Conservation (phyloP, 2,113 vertebrate species). For the Anhinga rufa region DNA sequence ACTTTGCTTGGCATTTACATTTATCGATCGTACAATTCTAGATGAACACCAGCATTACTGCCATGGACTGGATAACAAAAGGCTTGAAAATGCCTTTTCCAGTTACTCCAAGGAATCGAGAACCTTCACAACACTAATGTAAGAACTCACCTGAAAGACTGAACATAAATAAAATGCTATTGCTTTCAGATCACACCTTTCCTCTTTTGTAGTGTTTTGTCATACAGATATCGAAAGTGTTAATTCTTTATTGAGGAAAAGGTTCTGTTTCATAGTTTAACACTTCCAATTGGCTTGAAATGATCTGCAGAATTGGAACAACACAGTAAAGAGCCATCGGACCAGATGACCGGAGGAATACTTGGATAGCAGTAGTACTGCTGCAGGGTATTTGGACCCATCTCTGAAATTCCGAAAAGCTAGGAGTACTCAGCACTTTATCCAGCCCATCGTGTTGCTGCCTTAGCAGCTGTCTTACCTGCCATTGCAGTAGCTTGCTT, state of each 20-base stretch:
- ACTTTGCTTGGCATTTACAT: constrained; percentile 69
- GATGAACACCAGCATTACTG: constrained; percentile 61
- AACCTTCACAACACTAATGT: constrained; percentile 61
- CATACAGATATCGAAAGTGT: background rate
- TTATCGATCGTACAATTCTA: constrained; percentile 62
- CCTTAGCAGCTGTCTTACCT: background rate
- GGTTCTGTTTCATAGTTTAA: background rate
- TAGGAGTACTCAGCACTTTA: background rate
- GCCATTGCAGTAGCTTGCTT: background rate
- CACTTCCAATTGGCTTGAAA: background rate
- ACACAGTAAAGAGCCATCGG: too few species aligned
- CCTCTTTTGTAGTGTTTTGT: background rate
- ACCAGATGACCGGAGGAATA: background rate
- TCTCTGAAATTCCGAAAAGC: background rate
- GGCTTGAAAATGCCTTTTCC: constrained; percentile 67
- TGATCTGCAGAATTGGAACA: background rate
- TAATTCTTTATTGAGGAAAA: background rate
- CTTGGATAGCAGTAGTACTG: background rate
- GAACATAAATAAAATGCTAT: background rate
- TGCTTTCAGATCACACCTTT: background rate
- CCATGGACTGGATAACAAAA: constrained; percentile 51
- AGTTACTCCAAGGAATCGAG: constrained; percentile 53
- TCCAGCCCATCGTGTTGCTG: background rate
- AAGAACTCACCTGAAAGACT: constrained; percentile 8
- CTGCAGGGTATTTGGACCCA: background rate